Evolutionary conservation across 1,140 invertebrate species (phyloP), one percentile per base, ranked within the genome.

Genomic region (Temnothorax longispinosus): DNA sequence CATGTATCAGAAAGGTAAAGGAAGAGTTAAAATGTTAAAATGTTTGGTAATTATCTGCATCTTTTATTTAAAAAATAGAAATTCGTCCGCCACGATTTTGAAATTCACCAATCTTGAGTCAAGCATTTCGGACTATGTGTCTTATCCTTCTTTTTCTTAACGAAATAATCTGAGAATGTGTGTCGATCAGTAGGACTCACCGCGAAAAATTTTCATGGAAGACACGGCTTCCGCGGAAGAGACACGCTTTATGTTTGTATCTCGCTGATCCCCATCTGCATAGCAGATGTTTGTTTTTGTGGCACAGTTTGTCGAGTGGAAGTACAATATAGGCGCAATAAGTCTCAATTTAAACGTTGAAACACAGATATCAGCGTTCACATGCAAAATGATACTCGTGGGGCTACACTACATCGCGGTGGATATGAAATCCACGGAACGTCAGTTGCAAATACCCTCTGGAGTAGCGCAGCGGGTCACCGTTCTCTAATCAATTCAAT

Each of bases 211-310:
- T 47, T 15, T 47, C 11, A 5, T n/a, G 3, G 15, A 18, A 0
- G 15, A 72, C 8, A 58, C 15, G 18, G 27, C 27, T 56, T n/a
- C 0, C 27, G 32, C 32, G 18, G 2, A 13, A 67, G 15, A 58
- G 64, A 41, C 11, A 7, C 52, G 13, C 41, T 75, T 60, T 27
- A 38, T 32, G 50, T 27, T 27, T 10, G 38, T 41, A 58, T 18
- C 32, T 71, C 60, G 10, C 15, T 52, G 32, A 67, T 38, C 32
- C 15, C 4, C 15, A 56, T 69, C 64, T 58, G 67, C 38, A 38
- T 60, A 27, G 27, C 80, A 72, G 27, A 60, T 38, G 56, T 82
- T 69, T 84, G 54, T 50, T 58, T 81, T 84, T 60, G 7, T 47
- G 13, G 13, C 80, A 47, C 41, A 11, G 32, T 74, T 58, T 74